phyloP scores from a whole-genome alignment of 2,113 vertebrate genomes.

The Hylia prasina region DNA sequence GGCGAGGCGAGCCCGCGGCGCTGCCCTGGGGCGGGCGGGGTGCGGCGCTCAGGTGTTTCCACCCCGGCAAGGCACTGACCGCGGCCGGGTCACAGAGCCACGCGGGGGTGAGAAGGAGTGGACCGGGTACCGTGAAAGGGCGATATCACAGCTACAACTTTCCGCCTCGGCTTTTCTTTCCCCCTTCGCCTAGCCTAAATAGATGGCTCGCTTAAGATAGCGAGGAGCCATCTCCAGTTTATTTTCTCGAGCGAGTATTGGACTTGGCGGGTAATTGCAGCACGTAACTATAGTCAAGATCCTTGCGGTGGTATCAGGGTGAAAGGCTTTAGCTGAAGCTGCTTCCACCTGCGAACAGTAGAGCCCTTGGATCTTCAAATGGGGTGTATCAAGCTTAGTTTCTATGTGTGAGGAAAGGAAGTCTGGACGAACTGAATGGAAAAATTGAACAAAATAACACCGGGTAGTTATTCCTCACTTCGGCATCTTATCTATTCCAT shows the following conservation, averaged over 20 bases:
- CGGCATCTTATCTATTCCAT: fast-evolving
- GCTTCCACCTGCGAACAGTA: not conserved
- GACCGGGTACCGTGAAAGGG: fast-evolving
- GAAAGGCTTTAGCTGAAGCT: not conserved
- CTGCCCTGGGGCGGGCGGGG: not conserved
- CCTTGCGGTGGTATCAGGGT: not conserved
- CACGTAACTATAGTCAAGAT: fast-evolving
- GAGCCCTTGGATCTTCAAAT: not conserved
- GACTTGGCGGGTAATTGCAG: not conserved
- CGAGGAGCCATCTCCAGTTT: not conserved
- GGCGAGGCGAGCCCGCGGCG: not conserved
- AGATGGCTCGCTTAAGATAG: not conserved
- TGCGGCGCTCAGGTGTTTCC: not conserved
- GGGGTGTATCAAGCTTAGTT: not conserved
- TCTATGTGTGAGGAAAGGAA: not conserved
- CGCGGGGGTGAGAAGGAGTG: fast-evolving
- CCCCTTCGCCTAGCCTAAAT: fast-evolving
- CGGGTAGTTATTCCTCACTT: not conserved
- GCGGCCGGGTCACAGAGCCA: too few relatives aligned
- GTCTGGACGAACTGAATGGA: not conserved
- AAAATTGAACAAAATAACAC: not conserved
- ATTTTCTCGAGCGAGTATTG: not conserved
- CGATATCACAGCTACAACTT: fast-evolving
- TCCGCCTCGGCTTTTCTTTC: not conserved
- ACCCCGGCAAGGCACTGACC: fast-evolving